Evolutionary conservation across 2,113 vertebrate genomes (phyloP).

Genomic region (Pyrgilauda ruficollis): DNA sequence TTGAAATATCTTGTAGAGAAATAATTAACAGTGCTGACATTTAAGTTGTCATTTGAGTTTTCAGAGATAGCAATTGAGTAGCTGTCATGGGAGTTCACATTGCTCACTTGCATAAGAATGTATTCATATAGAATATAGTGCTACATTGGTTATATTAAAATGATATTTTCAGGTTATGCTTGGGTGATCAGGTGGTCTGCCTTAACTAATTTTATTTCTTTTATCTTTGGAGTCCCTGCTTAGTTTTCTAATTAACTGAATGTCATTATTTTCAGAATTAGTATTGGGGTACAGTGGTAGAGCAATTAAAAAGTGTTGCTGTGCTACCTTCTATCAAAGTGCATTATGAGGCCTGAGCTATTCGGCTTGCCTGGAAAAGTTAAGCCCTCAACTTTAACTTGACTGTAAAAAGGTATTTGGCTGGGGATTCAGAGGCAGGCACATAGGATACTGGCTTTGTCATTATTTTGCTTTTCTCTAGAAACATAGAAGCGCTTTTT

Average conservation of each 20-base stretch:
- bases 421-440: not conserved
- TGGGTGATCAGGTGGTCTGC: not conserved
- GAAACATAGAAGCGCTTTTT: not conserved
- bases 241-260: not conserved
- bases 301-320: not conserved
- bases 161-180: slow-evolving; percentile 26
- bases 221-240: not conserved
- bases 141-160: not conserved
- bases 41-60: slow-evolving; percentile 7
- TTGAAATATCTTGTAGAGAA: slow-evolving; percentile 14
- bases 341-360: not conserved
- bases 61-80: not conserved
- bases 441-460: not conserved
- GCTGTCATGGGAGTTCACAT: not conserved
- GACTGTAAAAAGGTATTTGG: not conserved
- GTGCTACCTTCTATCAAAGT: not conserved
- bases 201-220: not conserved
- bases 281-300: not conserved
- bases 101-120: not conserved
- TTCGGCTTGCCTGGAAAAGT: not conserved
- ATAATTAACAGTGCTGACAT: slow-evolving; percentile 51
- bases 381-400: not conserved
- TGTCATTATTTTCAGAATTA: not conserved
- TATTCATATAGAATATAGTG: not conserved
- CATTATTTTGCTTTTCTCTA: not conserved